Evolutionary conservation across 2,113 vertebrate genomes (phyloP).

Genomic region (Pelodiscus sinensis): DNA sequence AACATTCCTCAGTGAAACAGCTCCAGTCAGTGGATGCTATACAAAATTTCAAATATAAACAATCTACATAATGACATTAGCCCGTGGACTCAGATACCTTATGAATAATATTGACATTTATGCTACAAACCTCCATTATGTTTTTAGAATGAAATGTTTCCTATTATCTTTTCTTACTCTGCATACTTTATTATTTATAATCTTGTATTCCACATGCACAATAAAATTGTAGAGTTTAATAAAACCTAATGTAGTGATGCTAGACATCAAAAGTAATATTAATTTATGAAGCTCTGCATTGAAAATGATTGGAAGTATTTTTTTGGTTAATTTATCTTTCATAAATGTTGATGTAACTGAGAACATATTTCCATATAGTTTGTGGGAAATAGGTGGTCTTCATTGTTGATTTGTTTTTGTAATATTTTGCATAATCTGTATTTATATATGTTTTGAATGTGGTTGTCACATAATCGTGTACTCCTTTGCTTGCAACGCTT

Average conservation of each 20-base stretch:
- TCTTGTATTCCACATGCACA: background rate
- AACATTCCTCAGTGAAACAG: background rate
- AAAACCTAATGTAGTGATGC: background rate
- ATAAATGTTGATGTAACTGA: background rate
- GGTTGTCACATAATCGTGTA: background rate
- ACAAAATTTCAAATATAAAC: background rate
- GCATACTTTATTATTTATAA: background rate
- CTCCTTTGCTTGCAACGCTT: background rate
- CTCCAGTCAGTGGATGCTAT: background rate
- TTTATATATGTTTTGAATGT: background rate
- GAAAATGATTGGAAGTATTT: background rate
- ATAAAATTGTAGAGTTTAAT: conserved; percentile 5
- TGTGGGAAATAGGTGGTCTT: background rate
- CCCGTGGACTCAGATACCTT: background rate
- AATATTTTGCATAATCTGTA: background rate
- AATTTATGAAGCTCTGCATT: background rate
- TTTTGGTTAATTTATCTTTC: background rate
- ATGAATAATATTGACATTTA: background rate
- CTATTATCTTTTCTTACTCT: background rate
- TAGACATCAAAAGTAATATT: background rate
- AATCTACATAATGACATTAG: rapidly evolving
- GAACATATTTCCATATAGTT: background rate
- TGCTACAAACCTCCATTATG: background rate
- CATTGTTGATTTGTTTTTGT: background rate
- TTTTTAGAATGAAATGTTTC: background rate